A percentile compares a stretch with the other conserved stretches of the same genome.
These are phyloP conservation scores for Sciurus niger DNA, from an alignment of 2,113 vertebrate species.

Conservation along the genomic window DNA sequence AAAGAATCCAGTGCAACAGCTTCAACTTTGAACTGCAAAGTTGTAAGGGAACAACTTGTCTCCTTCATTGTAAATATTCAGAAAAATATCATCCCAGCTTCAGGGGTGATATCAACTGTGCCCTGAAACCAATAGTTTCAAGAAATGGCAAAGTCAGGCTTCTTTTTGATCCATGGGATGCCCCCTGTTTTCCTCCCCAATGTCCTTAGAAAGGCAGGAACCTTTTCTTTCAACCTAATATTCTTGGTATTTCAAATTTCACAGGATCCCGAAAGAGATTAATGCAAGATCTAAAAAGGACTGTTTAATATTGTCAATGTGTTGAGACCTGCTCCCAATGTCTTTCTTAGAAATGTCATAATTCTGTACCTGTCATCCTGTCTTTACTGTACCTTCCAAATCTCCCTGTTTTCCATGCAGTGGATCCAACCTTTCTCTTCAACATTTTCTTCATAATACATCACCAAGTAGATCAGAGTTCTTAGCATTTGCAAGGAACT, in stretches of 20 bases:
- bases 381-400: background rate
- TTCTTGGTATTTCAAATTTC: slow-evolving; percentile 15
- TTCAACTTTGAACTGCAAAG: background rate
- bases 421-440: background rate
- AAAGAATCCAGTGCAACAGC: background rate
- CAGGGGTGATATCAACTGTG: background rate
- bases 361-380: background rate
- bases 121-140: background rate
- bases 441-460: background rate
- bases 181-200: background rate
- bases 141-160: background rate
- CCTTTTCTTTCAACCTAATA: background rate
- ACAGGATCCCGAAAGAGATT: background rate
- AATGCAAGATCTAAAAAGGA: background rate
- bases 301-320: background rate
- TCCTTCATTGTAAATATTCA: background rate
- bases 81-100: background rate
- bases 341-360: background rate
- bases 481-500: background rate
- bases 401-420: background rate
- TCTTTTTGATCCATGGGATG: background rate
- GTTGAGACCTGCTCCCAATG: background rate
- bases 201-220: background rate
- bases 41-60: background rate
- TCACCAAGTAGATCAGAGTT: background rate